Percentiles rank a stretch among this genome's conserved stretches.
Evolutionary conservation across 2,888 invertebrate genomes (phyloP).

Genomic region (Eupithecia pulchellata): DNA sequence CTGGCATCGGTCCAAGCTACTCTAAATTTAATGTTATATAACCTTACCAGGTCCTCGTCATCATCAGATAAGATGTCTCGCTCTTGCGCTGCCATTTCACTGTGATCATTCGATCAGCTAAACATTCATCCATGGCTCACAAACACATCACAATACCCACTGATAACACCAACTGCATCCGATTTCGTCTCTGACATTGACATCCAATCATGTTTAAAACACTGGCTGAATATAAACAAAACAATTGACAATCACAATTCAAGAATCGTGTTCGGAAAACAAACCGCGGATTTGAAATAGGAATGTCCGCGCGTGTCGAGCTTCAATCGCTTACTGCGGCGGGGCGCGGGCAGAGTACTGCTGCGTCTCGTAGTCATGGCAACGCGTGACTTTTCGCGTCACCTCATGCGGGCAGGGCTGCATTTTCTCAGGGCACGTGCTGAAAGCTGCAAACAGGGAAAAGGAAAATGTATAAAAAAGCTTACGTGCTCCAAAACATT

Average conservation of each 20-base stretch:
- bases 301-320: constrained; percentile 54
- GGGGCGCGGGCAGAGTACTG: constrained; percentile 75
- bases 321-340: constrained; percentile 72
- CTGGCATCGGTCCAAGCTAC: constrained; percentile 64
- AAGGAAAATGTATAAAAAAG: not conserved
- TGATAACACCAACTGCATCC: constrained; percentile 80
- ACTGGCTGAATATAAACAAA: constrained; percentile 26
- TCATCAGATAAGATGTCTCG: constrained; percentile 78
- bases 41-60: constrained; percentile 79
- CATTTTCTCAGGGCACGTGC: constrained; percentile 53
- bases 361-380: constrained; percentile 79
- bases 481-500: no score
- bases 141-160: constrained; percentile 67
- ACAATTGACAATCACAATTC: constrained; percentile 28
- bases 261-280: constrained; percentile 40
- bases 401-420: constrained; percentile 60
- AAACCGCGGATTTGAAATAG: constrained; percentile 36
- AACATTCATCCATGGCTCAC: constrained; percentile 74
- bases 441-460: constrained; percentile 28
- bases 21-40: constrained; percentile 63
- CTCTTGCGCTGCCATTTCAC: constrained; percentile 77
- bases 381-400: constrained; percentile 66
- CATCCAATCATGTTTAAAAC: constrained; percentile 34
- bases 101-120: constrained; percentile 59
- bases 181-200: constrained; percentile 48